Base-by-base conservation (phyloP, 2,888 invertebrate species). In the Gibbula magus region DNA sequence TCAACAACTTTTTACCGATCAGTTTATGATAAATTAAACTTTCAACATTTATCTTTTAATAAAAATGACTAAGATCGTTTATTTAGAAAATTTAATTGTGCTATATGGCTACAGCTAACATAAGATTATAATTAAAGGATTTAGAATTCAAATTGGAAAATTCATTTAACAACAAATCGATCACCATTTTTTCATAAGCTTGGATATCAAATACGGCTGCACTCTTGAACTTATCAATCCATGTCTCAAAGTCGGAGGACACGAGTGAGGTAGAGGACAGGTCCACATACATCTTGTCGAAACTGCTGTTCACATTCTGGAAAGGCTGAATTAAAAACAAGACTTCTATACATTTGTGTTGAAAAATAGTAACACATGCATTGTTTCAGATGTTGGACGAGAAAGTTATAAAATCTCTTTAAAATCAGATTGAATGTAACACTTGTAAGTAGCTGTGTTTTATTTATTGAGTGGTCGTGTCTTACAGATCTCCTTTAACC, bases 201-300 rank as follows among this genome's bases (percentile, higher is more conserved):
- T 77, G 61, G 10, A 70, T 22, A 75, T 81, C 75, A 67, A 81
- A 77, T 53, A 32, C 8, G 20, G 80, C 70, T 25, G 54, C 75
- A 4, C n/a, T 22, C 1, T 51, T 67, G 70, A 81, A 81, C 32
- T 67, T 67, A 3, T 25, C 35, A 18, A 80, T 25, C 82, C 82
- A 82, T 39, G 66, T 22, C 54, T 32, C 70, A 32, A 82, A 78
- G 10, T 54, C 66, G 2, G 80, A 73, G 18, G 82, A 77, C 32
- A 81, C 79, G 52, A 82, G 45, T 0, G 80, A 74, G 20, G 66
- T 75, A 51, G 73, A 66, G n/a, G 39, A 16, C 16, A 82, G 75
- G 66, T 66, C 61, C 53, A 80, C 75, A 10, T 78, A 73, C 80
- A 82, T 78, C 25, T 29, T 61, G 52, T 80, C 70, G 45, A 82